phyloP scores from a whole-genome alignment of 2,797 vertebrate species.

The Brachyrhaphis roseni region DNA sequence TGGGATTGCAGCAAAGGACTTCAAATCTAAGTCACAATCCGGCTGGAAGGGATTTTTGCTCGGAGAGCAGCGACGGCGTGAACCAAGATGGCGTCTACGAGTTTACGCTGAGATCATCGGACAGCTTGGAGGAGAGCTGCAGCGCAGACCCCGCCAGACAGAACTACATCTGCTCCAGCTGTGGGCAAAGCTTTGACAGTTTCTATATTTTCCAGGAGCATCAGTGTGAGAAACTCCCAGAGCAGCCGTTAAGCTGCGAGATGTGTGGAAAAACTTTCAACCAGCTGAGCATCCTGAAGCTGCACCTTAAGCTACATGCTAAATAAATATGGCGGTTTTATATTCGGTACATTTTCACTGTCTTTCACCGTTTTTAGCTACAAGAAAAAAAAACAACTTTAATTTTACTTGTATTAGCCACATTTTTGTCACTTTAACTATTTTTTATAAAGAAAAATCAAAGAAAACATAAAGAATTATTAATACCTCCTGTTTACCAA shows the following conservation, averaged over 20 bases:
- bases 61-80: constrained; percentile 2
- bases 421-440: background rate
- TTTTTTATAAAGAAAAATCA: background rate
- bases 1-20: constrained; percentile 13
- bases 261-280: constrained; percentile 53
- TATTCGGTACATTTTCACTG: background rate
- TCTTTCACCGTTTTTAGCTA: background rate
- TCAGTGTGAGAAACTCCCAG: constrained; percentile 48
- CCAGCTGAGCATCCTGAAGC: constrained; percentile 58
- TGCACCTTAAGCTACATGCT: constrained; percentile 58
- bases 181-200: constrained; percentile 68
- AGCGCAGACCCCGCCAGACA: constrained; percentile 1
- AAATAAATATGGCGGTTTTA: background rate
- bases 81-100: constrained; percentile 35
- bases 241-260: constrained; percentile 45
- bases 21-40: constrained; percentile 23
- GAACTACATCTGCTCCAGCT: constrained; percentile 71
- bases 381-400: background rate
- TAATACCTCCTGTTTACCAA: background rate
- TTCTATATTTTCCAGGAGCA: constrained; percentile 69
- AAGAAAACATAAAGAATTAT: background rate
- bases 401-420: background rate
- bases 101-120: constrained; percentile 24
- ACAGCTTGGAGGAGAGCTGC: background rate
- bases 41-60: constrained; percentile 17